phyloP scores from a whole-genome alignment of 2,888 invertebrate genomes.

The Penaeus monodon region DNA sequence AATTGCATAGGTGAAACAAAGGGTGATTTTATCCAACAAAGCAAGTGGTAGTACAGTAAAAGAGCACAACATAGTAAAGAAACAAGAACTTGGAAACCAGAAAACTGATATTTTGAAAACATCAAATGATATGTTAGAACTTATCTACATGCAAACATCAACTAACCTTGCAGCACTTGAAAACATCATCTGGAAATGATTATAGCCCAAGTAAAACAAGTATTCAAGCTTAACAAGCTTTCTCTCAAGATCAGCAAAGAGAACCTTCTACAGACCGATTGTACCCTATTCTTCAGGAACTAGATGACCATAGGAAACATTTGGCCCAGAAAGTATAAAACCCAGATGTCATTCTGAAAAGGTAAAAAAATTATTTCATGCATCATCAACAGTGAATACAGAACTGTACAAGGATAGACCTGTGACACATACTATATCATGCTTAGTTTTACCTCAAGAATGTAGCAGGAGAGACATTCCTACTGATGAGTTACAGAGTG shows the following conservation, averaged over 20 bases:
- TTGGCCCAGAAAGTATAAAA: constrained; percentile 39
- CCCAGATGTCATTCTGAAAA: constrained; percentile 59
- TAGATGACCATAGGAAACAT: constrained; percentile 59
- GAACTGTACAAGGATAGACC: neutral
- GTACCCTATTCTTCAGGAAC: constrained; percentile 45
- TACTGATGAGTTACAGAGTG: neutral
- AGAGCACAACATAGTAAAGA: neutral
- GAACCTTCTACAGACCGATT: constrained; percentile 22
- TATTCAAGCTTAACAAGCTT: neutral
- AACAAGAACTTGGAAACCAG: no score
- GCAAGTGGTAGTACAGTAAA: neutral
- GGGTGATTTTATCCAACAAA: neutral
- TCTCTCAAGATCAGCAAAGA: neutral
- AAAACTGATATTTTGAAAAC: neutral
- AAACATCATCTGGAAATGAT: constrained; percentile 11
- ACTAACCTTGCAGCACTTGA: constrained; percentile 32
- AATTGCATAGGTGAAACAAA: constrained; percentile 33
- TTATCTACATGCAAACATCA: constrained; percentile 32
- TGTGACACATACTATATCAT: no score
- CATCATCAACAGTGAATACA: neutral
- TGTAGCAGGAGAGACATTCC: neutral
- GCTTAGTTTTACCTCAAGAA: neutral
- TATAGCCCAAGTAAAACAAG: constrained; percentile 11
- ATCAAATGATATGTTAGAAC: neutral
- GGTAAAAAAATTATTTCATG: constrained; percentile 50